These are phyloP conservation scores for Cheracebus regulus DNA, from an alignment of 2,797 vertebrate genomes.

Conservation along the genomic window DNA sequence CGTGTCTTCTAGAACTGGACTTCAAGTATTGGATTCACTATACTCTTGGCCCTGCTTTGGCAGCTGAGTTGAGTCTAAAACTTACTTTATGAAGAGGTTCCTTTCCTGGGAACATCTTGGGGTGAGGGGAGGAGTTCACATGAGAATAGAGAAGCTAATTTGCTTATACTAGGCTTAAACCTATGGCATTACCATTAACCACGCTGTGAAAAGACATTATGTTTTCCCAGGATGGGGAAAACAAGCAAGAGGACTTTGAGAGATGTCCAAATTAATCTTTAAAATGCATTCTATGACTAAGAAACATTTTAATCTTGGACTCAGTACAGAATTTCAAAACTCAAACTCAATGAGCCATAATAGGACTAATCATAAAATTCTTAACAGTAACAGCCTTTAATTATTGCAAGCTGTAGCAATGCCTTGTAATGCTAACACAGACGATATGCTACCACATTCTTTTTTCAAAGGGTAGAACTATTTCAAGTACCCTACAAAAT, in stretches of 20 bases:
- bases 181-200: not conserved
- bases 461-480: slow-evolving; percentile 73
- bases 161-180: not conserved
- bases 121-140: fast-evolving
- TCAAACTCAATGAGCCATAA: slow-evolving; percentile 64
- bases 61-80: not conserved
- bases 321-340: slow-evolving; percentile 66
- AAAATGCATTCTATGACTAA: slow-evolving; percentile 51
- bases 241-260: not conserved
- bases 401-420: slow-evolving; percentile 63
- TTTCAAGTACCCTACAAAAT: slow-evolving; percentile 76
- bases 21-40: not conserved
- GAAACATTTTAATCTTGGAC: slow-evolving; percentile 57
- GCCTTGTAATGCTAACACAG: slow-evolving; percentile 64
- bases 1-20: not conserved
- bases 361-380: slow-evolving; percentile 77
- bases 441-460: slow-evolving; percentile 9
- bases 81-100: not conserved
- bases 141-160: not conserved
- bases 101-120: not conserved
- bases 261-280: slow-evolving; percentile 57
- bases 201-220: not conserved
- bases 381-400: slow-evolving; percentile 71
- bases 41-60: fast-evolving
- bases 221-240: not conserved